Base-by-base conservation (phyloP, 2,888 invertebrate species). In the Brenthis ino region DNA sequence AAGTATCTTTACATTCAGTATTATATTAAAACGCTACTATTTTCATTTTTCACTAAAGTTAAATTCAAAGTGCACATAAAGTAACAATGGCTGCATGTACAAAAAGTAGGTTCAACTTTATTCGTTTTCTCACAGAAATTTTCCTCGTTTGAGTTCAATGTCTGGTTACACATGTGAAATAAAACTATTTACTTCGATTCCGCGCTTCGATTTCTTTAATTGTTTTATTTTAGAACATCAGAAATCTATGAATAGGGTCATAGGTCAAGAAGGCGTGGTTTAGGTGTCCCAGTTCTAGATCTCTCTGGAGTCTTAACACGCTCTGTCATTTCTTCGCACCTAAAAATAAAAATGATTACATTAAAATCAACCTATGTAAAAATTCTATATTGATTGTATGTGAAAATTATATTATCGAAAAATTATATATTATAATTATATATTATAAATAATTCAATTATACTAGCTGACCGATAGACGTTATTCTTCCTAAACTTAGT, bases 311-410 rank as follows among this genome's bases (percentile, higher is more conserved):
- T 81, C 74, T 84, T 89, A 69, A 84, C 79, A 61, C 86, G 77
- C 13, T 92, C 88, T 71, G 86, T 87, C 93, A 93, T 93, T 77
- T 93, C 93, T 82, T 93, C 92, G 71, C 86, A 88, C 75, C 93
- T 93, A 85, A n/a, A 85, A 85, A 77, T 50, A 75, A 75, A 58
- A 70, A 47, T 16, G 33, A 24, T 63, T 43, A 43, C 37, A 8
- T 43, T 43, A 11, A 43, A 43, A 2, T 28, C 28, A 28, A 28
- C 28, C 28, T 37, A 6, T 37, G 6, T 6, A 37, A 37, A 37
- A 37, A 6, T 8, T 37, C 6, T 37, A 37, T 37, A 37, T 8
- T 37, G 6, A 37, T 37, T 8, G 37, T 37, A 6, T 8, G 37
- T 37, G 8, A 37, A 6, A 37, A 37, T 20, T 20, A 20, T 20